These are phyloP conservation scores for Eubucco bourcierii DNA, from an alignment of 2,113 vertebrate genomes.

Conservation along the genomic window DNA sequence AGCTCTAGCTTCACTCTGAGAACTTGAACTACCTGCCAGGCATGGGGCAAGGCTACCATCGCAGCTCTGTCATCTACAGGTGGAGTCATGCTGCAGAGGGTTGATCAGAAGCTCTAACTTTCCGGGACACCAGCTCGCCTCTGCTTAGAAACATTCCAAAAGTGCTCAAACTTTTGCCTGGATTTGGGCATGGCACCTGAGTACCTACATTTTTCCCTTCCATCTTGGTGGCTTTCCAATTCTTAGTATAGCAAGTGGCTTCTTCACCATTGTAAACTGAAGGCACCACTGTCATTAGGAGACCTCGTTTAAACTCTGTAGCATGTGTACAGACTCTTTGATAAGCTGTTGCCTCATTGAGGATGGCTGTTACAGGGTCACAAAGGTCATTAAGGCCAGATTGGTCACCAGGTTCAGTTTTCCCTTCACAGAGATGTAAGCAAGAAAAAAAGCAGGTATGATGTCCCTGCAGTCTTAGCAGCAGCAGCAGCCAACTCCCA, in stretches of 20 bases:
- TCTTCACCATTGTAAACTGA: neutral
- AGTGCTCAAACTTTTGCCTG: neutral
- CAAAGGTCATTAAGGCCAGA: neutral
- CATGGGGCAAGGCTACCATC: neutral
- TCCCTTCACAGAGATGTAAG: neutral
- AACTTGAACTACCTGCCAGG: neutral
- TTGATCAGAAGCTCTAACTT: neutral
- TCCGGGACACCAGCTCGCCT: neutral
- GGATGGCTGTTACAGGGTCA: neutral
- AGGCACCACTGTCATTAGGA: neutral
- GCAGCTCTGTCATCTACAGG: neutral
- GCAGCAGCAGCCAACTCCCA: neutral
- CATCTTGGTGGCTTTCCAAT: neutral
- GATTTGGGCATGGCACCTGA: neutral
- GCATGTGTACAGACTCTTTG: neutral
- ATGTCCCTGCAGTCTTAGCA: neutral
- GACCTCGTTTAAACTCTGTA: neutral
- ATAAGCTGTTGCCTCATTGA: neutral
- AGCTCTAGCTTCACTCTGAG: neutral
- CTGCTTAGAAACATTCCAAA: neutral
- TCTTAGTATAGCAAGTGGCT: neutral
- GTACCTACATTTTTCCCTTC: neutral
- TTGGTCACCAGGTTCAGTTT: neutral
- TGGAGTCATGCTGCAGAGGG: neutral
- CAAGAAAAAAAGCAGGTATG: neutral